A percentile compares a stretch with the other conserved stretches of the same genome.
Conservation (phyloP, 1,140 invertebrate species). For the Diabrotica undecimpunctata region DNA sequence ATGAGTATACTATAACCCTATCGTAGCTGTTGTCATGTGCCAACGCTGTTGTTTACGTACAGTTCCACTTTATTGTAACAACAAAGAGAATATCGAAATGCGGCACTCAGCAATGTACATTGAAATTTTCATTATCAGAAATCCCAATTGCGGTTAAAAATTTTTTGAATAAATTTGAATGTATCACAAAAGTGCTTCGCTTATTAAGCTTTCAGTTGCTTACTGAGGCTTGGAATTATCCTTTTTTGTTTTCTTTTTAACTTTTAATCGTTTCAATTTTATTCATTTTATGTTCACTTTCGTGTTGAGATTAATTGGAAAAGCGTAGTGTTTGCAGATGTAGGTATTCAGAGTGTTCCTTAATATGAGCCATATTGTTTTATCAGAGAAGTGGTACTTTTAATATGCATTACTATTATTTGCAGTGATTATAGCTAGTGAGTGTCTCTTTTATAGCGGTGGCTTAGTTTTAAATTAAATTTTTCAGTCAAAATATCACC, state of each 20-base stretch:
- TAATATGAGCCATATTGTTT: no score
- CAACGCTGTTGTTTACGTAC: not conserved
- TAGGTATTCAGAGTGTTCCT: no score
- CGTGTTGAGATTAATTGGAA: not conserved
- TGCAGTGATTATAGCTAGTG: no score
- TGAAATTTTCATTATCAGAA: constrained; percentile 15
- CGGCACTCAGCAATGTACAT: not conserved
- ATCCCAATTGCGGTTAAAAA: constrained; percentile 5
- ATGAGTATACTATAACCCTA: no score
- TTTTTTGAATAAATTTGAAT: constrained; percentile 19
- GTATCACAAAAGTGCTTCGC: not conserved
- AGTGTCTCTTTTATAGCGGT: no score
- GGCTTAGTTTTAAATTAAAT: no score
- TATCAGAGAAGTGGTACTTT: no score
- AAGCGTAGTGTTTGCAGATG: no score
- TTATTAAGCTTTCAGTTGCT: constrained; percentile 2
- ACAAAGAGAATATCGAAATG: not conserved
- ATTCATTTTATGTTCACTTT: constrained; percentile 1
- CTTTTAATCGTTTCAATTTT: constrained; percentile 3
- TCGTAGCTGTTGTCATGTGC: not conserved
- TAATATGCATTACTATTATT: no score
- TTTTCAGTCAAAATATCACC: no score
- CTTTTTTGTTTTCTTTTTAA: not conserved
- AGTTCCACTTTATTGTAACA: not conserved
- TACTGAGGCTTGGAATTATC: not conserved